A percentile compares a stretch with the other conserved stretches of the same genome.
These are phyloP conservation scores for Pantherophis vulpinus DNA, from an alignment of 2,797 vertebrate genomes.

Conservation along the genomic window DNA sequence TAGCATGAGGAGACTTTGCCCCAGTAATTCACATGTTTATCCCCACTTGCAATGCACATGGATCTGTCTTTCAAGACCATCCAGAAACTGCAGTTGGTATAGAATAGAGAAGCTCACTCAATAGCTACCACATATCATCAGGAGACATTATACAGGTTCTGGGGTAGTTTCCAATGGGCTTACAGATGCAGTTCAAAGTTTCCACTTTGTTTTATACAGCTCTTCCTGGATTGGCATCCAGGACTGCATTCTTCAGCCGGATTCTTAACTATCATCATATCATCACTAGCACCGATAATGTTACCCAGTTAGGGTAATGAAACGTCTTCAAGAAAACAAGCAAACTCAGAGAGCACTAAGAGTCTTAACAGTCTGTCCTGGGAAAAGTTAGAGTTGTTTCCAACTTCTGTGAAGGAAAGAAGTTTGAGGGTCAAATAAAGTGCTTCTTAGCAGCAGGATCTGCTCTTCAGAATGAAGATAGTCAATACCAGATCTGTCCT, in stretches of 20 bases:
- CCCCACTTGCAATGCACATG: neutral
- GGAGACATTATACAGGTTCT: neutral
- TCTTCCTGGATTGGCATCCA: neutral
- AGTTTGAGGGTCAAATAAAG: neutral
- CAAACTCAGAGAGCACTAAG: too few species aligned
- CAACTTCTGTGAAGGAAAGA: neutral
- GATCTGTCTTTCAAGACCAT: neutral
- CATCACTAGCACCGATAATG: too few species aligned
- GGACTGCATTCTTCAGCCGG: neutral
- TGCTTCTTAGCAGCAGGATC: neutral
- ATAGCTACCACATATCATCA: neutral
- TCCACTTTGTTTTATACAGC: neutral
- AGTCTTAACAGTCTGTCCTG: neutral
- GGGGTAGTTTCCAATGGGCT: neutral
- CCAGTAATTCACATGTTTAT: neutral
- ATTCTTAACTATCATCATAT: neutral
- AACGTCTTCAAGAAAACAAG: too few species aligned
- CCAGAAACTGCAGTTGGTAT: neutral
- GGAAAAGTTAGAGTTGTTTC: neutral
- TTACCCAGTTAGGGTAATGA: too few species aligned
- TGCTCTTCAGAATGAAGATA: neutral
- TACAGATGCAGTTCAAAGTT: neutral
- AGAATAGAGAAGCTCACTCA: neutral
- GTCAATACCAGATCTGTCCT: neutral
- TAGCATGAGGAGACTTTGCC: neutral